Conservation (phyloP, 2,797 vertebrate genomes). For the Ateles fusciceps region DNA sequence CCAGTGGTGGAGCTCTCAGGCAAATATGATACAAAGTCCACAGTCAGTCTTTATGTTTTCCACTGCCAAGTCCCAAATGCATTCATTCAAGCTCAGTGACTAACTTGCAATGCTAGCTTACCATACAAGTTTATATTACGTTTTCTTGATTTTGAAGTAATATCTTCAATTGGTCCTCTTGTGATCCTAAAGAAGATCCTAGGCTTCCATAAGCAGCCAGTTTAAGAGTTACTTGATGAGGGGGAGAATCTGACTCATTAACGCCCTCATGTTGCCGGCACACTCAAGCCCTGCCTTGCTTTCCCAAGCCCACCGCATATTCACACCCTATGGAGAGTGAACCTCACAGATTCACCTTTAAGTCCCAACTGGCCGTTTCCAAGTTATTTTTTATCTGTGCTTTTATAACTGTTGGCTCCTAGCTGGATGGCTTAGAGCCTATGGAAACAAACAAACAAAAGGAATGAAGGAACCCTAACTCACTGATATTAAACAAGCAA, state of each 20-base stretch:
- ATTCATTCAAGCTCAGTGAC: background rate
- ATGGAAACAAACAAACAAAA: background rate
- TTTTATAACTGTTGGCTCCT: background rate
- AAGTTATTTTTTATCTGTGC: background rate
- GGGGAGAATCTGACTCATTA: background rate
- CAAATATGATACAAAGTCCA: background rate
- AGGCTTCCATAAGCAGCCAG: background rate
- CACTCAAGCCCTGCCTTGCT: too few relatives aligned
- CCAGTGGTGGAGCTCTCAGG: slow-evolving; percentile 54
- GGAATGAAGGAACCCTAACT: background rate
- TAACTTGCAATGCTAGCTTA: background rate
- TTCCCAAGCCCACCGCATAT: background rate
- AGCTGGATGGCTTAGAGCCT: background rate
- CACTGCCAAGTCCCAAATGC: background rate
- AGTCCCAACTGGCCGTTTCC: background rate
- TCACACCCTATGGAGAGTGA: background rate
- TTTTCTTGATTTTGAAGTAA: background rate
- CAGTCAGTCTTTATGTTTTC: background rate
- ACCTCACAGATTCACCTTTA: background rate
- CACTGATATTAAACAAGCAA: background rate
- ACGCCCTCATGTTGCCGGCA: background rate
- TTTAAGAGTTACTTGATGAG: background rate
- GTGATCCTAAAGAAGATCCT: background rate
- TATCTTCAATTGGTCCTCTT: background rate
- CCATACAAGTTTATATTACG: background rate